phyloP scores from a whole-genome alignment of 2,113 vertebrate species.

The Alosa alosa region DNA sequence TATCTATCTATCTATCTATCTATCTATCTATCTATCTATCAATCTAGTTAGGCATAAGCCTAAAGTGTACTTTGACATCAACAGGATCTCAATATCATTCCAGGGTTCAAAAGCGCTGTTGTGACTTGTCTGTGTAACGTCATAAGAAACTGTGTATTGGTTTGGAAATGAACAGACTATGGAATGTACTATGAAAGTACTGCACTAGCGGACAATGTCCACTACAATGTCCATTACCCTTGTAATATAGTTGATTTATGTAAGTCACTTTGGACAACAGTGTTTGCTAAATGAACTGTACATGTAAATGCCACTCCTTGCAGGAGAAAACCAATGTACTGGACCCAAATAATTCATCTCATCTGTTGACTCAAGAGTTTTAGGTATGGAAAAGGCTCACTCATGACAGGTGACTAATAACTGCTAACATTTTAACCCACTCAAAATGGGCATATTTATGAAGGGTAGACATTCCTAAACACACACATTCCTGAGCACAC shows the following conservation, averaged over 20 bases:
- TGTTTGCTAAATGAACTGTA: no score
- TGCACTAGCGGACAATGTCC: background rate
- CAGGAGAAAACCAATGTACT: background rate
- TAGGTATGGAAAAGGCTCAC: background rate
- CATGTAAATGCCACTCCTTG: background rate
- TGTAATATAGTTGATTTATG: no score
- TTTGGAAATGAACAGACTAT: background rate
- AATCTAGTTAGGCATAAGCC: background rate
- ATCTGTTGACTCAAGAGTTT: no score
- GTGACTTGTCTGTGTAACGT: background rate
- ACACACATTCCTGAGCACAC: background rate
- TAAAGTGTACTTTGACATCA: background rate
- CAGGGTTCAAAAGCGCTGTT: background rate
- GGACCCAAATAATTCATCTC: background rate
- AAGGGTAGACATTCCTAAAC: background rate
- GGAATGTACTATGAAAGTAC: background rate
- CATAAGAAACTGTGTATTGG: background rate
- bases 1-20: no score
- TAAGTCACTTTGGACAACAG: no score
- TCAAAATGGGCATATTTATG: background rate
- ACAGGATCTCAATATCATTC: background rate
- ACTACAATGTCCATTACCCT: no score
- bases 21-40: no score
- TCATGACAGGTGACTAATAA: no score
- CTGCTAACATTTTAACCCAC: background rate